Evolutionary conservation across 1,140 invertebrate genomes (phyloP).

Genomic region (Zaprionus tsacasi): DNA sequence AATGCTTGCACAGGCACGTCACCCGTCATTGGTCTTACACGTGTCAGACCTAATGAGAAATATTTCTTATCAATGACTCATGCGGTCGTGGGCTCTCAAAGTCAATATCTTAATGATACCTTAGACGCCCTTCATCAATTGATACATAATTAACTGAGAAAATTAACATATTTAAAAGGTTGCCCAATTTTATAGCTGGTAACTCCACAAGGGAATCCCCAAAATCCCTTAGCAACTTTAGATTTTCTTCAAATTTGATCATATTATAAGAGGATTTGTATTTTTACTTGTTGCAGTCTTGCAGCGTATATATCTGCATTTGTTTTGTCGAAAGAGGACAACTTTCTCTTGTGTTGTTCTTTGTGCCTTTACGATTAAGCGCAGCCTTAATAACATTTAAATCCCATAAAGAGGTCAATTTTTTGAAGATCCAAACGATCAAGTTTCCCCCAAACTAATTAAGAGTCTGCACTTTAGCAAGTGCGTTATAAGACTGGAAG

Average conservation of each 20-base stretch:
- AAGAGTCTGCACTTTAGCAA: conserved; percentile 4
- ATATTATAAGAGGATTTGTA: background rate
- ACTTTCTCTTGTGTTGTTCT: conserved; percentile 32
- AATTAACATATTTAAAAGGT: background rate
- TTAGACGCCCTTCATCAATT: background rate
- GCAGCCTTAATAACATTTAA: background rate
- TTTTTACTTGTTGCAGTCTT: background rate
- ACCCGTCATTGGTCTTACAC: conserved; percentile 3
- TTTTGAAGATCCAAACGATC: conserved; percentile 15
- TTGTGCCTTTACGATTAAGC: background rate
- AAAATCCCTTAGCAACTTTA: background rate
- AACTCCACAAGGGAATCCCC: background rate
- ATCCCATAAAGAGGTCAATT: conserved; percentile 25
- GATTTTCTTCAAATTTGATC: background rate
- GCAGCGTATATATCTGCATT: background rate
- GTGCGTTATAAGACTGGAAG: conserved; percentile 1
- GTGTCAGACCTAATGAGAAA: conserved; percentile 2
- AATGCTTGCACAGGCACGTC: background rate
- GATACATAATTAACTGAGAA: background rate
- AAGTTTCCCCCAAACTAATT: conserved; percentile 7
- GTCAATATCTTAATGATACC: background rate
- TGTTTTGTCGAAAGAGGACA: background rate
- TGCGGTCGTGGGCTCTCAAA: background rate
- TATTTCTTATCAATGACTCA: background rate
- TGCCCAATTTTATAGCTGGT: background rate